phyloP scores from a whole-genome alignment of 35 echinoderm and acorn worm species.

The Heliocidaris tuberculata region DNA sequence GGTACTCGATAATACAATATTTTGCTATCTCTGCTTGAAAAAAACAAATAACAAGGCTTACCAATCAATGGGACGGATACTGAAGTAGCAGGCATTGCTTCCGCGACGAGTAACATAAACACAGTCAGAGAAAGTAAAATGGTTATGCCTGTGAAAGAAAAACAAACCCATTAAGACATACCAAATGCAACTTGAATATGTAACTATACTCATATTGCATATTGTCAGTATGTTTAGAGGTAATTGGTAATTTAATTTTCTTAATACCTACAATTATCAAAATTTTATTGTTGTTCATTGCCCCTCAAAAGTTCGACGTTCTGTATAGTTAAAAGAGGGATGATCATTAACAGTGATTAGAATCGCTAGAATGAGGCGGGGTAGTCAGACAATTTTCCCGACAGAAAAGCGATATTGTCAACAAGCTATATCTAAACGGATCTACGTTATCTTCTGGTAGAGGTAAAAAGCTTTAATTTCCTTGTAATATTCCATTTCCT shows the following conservation, averaged over 20 bases:
- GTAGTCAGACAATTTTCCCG: no score
- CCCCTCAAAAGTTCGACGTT: not conserved
- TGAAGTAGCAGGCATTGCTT: slow-evolving; percentile 65
- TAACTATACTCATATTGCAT: not conserved
- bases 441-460: no score
- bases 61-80: slow-evolving; percentile 57
- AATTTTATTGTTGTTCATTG: not conserved
- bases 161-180: not conserved
- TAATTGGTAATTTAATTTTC: not conserved
- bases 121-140: slow-evolving; percentile 68
- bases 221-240: not conserved
- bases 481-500: not conserved
- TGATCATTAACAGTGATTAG: no score
- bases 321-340: not conserved
- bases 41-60: not conserved
- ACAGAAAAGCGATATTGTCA: no score
- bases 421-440: no score
- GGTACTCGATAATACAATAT: no score
- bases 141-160: slow-evolving; percentile 50
- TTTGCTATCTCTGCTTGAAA: no score
- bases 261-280: not conserved
- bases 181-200: not conserved
- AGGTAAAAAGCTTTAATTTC: no score
- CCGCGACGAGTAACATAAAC: slow-evolving; percentile 61
- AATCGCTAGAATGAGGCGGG: no score